These are phyloP conservation scores for Glossosoma conforme DNA, from an alignment of 1,140 invertebrate species.

Conservation along the genomic window DNA sequence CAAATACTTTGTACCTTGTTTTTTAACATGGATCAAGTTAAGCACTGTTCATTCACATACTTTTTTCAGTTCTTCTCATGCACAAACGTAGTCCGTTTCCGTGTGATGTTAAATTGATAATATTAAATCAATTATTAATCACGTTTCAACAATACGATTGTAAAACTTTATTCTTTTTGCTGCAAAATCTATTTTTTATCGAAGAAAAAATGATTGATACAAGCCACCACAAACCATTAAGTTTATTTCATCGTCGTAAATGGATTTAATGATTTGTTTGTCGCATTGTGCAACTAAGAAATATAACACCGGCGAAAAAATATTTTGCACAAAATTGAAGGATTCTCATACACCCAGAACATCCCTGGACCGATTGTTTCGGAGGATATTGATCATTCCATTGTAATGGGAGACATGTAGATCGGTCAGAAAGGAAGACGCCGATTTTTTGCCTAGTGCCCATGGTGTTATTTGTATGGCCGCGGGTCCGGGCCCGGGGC, in stretches of 20 bases:
- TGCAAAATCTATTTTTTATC: no score
- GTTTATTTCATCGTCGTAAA: not conserved
- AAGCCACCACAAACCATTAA: not conserved
- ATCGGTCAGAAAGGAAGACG: constrained; percentile 27
- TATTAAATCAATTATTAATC: no score
- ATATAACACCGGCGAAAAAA: constrained; percentile 21
- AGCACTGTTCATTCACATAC: no score
- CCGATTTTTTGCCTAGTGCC: constrained; percentile 24
- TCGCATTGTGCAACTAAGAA: constrained; percentile 22
- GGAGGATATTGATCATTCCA: constrained; percentile 26
- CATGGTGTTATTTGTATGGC: constrained; percentile 16
- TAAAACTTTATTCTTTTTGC: not conserved
- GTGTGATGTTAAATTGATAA: no score
- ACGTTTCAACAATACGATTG: no score
- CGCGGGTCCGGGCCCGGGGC: not conserved
- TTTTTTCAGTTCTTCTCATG: no score
- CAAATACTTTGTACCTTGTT: no score
- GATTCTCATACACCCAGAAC: constrained; percentile 12
- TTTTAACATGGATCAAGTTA: no score
- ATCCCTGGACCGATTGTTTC: constrained; percentile 21
- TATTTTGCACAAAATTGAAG: constrained; percentile 8
- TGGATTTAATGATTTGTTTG: constrained; percentile 16
- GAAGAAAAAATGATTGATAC: no score
- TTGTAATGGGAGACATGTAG: constrained; percentile 27
- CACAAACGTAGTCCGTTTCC: no score